These are phyloP conservation scores for Caiman crocodilus DNA, from an alignment of 2,797 vertebrate species.

Conservation along the genomic window DNA sequence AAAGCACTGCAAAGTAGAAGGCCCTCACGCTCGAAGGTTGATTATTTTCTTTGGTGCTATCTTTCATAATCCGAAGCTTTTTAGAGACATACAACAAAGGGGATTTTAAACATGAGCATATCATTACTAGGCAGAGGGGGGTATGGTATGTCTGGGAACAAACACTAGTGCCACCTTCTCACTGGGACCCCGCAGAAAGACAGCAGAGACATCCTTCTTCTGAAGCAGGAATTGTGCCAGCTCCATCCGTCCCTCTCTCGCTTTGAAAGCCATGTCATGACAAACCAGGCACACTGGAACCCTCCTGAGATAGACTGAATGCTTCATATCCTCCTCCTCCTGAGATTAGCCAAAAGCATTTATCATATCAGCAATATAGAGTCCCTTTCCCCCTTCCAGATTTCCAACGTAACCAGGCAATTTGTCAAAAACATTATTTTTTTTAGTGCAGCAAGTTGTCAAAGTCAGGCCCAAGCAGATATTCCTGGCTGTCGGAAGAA, in stretches of 20 bases:
- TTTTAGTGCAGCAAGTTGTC: background rate
- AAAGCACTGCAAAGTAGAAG: background rate
- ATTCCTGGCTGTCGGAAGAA: background rate
- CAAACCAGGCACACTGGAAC: too few relatives aligned
- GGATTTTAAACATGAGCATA: background rate
- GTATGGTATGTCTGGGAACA: background rate
- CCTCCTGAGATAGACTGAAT: background rate
- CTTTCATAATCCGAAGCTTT: background rate
- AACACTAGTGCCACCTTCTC: background rate
- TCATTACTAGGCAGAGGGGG: background rate
- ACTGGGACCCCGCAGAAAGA: background rate
- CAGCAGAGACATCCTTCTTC: background rate
- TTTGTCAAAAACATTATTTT: background rate
- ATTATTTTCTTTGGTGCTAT: background rate
- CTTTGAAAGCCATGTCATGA: background rate
- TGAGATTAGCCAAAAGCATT: background rate
- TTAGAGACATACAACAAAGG: background rate
- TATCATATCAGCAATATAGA: background rate
- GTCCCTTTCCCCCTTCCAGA: background rate
- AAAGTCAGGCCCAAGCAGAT: background rate
- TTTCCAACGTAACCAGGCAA: background rate
- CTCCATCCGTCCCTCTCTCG: background rate
- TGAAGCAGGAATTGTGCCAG: background rate
- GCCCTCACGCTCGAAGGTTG: background rate
- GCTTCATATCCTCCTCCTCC: background rate